A percentile compares a stretch with the other conserved stretches of the same genome.
These are phyloP conservation scores for Sminthurides aquaticus DNA, from an alignment of 2,888 invertebrate species.

Conservation along the genomic window DNA sequence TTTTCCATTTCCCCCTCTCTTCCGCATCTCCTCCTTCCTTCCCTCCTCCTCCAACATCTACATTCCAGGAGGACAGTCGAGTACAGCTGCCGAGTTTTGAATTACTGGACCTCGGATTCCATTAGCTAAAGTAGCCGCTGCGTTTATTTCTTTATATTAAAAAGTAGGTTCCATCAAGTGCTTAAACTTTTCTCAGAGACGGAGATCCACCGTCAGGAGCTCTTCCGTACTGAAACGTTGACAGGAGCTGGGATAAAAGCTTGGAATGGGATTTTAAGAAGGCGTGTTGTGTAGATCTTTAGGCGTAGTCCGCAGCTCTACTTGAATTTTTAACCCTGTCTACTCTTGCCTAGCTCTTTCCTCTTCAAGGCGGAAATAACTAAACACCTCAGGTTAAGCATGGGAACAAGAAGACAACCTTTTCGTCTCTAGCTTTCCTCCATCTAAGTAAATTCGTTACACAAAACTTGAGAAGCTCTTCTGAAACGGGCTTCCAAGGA, in stretches of 20 bases:
- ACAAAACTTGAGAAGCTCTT: too few species aligned
- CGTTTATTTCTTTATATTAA: background rate
- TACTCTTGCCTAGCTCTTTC: background rate
- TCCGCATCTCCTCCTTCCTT: background rate
- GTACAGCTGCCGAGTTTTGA: background rate
- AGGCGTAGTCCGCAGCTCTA: background rate
- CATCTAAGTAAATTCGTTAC: too few species aligned
- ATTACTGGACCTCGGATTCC: background rate
- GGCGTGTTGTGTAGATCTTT: too few species aligned
- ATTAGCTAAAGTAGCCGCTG: background rate
- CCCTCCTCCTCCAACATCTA: background rate
- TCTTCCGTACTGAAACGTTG: background rate
- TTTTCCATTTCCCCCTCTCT: conserved; percentile 38
- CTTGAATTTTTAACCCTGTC: background rate
- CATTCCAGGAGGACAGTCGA: background rate
- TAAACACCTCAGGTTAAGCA: too few species aligned
- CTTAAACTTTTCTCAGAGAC: background rate
- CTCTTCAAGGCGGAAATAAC: too few species aligned
- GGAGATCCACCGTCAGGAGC: background rate
- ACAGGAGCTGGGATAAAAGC: background rate
- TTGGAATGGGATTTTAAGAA: too few species aligned
- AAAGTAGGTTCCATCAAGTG: background rate
- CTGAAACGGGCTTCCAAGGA: too few species aligned
- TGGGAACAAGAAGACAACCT: too few species aligned
- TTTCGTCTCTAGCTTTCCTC: too few species aligned